Evolutionary conservation across 2,888 invertebrate genomes (phyloP).

Genomic region (Parasteatoda lunata): DNA sequence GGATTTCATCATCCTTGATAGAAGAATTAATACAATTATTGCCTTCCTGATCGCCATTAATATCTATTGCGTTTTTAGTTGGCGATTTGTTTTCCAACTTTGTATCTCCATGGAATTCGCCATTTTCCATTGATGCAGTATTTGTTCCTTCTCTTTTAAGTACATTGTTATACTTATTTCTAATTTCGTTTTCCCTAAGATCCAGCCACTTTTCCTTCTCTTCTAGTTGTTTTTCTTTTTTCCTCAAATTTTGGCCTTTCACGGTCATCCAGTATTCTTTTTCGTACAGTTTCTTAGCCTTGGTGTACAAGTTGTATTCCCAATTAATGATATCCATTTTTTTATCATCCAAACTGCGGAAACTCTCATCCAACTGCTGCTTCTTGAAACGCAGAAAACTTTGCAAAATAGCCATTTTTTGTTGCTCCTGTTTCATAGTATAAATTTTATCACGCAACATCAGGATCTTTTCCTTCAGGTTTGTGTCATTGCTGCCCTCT

Average conservation of each 20-base stretch:
- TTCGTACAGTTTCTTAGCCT: constrained; percentile 34
- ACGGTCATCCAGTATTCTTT: constrained; percentile 34
- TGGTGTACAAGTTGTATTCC: constrained; percentile 35
- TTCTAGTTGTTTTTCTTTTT: constrained; percentile 25
- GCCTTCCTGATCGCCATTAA: not conserved
- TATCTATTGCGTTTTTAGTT: not conserved
- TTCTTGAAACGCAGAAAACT: constrained; percentile 51
- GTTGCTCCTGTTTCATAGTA: constrained; percentile 36
- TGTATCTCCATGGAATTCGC: not conserved
- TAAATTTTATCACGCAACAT: constrained; percentile 29
- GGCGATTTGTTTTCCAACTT: no score
- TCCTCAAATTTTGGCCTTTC: constrained; percentile 27
- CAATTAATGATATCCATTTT: constrained; percentile 51
- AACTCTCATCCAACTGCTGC: constrained; percentile 41
- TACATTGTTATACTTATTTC: not conserved
- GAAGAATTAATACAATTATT: not conserved
- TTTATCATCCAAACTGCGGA: constrained; percentile 38
- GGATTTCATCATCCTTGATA: not conserved
- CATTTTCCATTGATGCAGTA: not conserved
- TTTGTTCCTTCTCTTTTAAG: not conserved
- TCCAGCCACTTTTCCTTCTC: constrained; percentile 29
- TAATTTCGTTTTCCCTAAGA: not conserved
- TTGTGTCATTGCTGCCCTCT: not conserved
- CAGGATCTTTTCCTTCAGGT: not conserved
- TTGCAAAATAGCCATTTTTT: constrained; percentile 41